These are phyloP conservation scores for Rhyacichthys aspro DNA, from an alignment of 2,797 vertebrate genomes.

Conservation along the genomic window DNA sequence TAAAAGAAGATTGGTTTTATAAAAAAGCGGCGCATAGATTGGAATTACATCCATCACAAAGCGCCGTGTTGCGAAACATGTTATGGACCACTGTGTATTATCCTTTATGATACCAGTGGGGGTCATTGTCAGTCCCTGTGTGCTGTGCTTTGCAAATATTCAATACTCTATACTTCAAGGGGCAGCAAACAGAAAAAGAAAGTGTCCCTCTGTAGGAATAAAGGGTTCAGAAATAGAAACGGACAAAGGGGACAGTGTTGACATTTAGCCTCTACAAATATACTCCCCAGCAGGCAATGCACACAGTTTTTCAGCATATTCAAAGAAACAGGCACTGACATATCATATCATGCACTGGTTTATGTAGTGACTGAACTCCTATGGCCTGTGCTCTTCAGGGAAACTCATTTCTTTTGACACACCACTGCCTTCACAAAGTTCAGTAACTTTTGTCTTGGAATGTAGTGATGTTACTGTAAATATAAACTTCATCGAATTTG, in stretches of 20 bases:
- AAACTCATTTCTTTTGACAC: too few relatives aligned
- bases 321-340: slow-evolving; percentile 65
- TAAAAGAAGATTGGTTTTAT: slow-evolving; percentile 53
- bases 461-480: too few relatives aligned
- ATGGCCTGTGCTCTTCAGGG: too few relatives aligned
- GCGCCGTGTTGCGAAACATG: slow-evolving; percentile 52
- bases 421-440: too few relatives aligned
- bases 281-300: slow-evolving; percentile 70
- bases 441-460: too few relatives aligned
- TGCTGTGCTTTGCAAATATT: slow-evolving; percentile 67
- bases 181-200: slow-evolving; percentile 77
- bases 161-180: slow-evolving; percentile 73
- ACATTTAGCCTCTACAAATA: slow-evolving; percentile 79
- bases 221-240: slow-evolving; percentile 76
- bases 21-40: slow-evolving; percentile 41
- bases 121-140: slow-evolving; percentile 62
- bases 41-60: slow-evolving; percentile 58
- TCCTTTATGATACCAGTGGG: slow-evolving; percentile 58
- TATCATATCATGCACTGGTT: slow-evolving; percentile 30
- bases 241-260: slow-evolving; percentile 69
- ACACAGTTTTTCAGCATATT: slow-evolving; percentile 64
- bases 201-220: slow-evolving; percentile 80
- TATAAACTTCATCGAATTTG: too few relatives aligned
- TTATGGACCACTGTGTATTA: slow-evolving; percentile 58
- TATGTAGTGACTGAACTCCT: slow-evolving; percentile 23